Percentiles rank a stretch among this genome's conserved stretches.
Evolutionary conservation across 1,140 invertebrate genomes (phyloP).

Genomic region (Cheumatopsyche charites): DNA sequence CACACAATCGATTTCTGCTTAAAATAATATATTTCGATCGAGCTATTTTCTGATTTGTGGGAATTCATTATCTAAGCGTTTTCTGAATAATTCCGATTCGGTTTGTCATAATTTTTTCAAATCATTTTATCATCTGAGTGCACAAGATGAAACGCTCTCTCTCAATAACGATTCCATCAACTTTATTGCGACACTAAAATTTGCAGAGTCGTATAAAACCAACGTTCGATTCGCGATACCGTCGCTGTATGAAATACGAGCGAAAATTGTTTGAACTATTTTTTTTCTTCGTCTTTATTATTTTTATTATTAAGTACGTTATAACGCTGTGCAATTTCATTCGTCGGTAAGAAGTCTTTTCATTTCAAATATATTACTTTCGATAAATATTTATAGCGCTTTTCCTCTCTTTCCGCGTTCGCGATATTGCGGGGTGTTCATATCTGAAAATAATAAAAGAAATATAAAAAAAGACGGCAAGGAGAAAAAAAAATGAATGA

Average conservation of each 20-base stretch:
- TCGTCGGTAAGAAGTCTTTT: no score
- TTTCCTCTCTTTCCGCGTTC: background rate
- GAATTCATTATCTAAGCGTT: no score
- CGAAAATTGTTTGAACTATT: background rate
- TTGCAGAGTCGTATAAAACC: no score
- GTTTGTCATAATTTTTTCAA: no score
- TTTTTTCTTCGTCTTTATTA: background rate
- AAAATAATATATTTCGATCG: no score
- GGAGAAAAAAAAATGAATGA: background rate
- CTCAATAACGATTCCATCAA: no score
- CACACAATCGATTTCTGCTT: no score
- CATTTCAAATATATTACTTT: slow-evolving; percentile 2
- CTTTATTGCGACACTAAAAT: no score
- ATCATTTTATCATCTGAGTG: no score
- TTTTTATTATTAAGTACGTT: background rate
- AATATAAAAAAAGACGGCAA: slow-evolving; percentile 11
- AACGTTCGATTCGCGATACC: background rate
- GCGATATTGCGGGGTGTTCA: slow-evolving; percentile 1
- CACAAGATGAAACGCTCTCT: no score
- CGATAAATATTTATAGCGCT: background rate
- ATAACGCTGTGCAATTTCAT: background rate
- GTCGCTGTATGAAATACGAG: background rate
- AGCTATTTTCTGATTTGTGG: no score
- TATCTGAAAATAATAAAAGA: slow-evolving; percentile 2
- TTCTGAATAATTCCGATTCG: no score